phyloP scores from a whole-genome alignment of 2,797 vertebrate species.

The Gadopsis marmoratus region DNA sequence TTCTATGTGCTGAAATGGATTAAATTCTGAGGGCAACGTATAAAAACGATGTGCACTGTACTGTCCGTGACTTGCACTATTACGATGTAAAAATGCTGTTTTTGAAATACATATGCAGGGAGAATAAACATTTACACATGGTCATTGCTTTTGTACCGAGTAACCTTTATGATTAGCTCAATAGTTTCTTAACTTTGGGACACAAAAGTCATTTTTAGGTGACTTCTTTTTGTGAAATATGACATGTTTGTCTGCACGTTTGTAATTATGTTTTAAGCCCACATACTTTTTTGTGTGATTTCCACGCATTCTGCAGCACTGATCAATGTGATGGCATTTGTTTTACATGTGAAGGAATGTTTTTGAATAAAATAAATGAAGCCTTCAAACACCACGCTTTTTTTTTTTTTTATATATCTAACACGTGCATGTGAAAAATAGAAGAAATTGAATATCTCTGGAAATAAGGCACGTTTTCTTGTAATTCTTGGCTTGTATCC shows the following conservation, averaged over 20 bases:
- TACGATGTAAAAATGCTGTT: rapidly evolving
- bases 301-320: neutral
- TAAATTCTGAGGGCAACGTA: too few relatives aligned
- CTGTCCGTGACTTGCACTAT: neutral
- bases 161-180: neutral
- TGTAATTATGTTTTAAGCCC: neutral
- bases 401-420: neutral
- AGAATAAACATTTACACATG: neutral
- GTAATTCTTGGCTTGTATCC: neutral
- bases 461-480: neutral
- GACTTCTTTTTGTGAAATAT: neutral
- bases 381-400: neutral
- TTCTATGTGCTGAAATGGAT: too few relatives aligned
- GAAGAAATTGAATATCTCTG: neutral
- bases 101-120: neutral
- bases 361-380: conserved; percentile 21
- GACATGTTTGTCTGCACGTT: neutral
- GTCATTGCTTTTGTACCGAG: conserved; percentile 7
- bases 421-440: neutral
- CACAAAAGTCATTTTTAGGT: neutral
- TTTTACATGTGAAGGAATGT: conserved; percentile 20
- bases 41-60: neutral
- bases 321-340: neutral
- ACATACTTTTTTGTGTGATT: neutral
- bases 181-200: neutral